Conservation (phyloP, 2,888 invertebrate genomes). For the Drosophila seclusa region DNA sequence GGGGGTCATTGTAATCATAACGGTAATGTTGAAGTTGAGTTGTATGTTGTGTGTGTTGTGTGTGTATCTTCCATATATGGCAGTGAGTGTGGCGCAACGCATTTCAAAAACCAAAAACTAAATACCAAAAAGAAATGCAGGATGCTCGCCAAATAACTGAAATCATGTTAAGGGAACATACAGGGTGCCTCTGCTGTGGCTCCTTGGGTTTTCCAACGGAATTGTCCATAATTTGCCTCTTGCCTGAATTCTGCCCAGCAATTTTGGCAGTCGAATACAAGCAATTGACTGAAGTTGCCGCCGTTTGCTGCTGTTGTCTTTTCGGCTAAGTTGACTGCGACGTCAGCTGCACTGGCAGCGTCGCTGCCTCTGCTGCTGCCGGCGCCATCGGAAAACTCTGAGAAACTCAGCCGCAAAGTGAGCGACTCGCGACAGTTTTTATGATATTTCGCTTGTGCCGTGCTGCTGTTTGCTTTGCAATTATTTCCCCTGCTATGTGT, state of each 20-base stretch:
- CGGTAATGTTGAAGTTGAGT: slow-evolving; percentile 60
- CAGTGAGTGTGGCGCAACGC: slow-evolving; percentile 6
- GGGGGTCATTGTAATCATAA: slow-evolving; percentile 81
- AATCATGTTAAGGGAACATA: slow-evolving; percentile 25
- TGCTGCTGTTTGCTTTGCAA: slow-evolving; percentile 67
- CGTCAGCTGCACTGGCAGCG: slow-evolving; percentile 37
- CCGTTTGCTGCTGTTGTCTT: slow-evolving; percentile 30
- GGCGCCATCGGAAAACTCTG: slow-evolving; percentile 57
- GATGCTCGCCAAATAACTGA: slow-evolving; percentile 58
- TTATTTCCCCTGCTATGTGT: slow-evolving; percentile 68
- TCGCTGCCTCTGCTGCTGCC: slow-evolving; percentile 26
- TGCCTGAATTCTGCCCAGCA: slow-evolving; percentile 4
- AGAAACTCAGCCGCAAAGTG: slow-evolving; percentile 37
- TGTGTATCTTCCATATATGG: slow-evolving; percentile 6
- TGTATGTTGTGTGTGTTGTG: slow-evolving; percentile 29
- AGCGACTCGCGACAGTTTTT: slow-evolving; percentile 69
- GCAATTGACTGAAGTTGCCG: slow-evolving; percentile 49
- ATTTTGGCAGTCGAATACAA: slow-evolving; percentile 66
- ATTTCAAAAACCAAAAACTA: slow-evolving; percentile 40
- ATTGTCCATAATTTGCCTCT: slow-evolving; percentile 5
- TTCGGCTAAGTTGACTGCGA: slow-evolving; percentile 30
- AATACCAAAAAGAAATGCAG: slow-evolving; percentile 35
- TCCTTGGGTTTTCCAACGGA: slow-evolving; percentile 7
- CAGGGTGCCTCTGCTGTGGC: slow-evolving; percentile 47
- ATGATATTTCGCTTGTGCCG: slow-evolving; percentile 49